Evolutionary conservation across 1,140 invertebrate genomes (phyloP).

Genomic region (Heliconius hewitsoni): DNA sequence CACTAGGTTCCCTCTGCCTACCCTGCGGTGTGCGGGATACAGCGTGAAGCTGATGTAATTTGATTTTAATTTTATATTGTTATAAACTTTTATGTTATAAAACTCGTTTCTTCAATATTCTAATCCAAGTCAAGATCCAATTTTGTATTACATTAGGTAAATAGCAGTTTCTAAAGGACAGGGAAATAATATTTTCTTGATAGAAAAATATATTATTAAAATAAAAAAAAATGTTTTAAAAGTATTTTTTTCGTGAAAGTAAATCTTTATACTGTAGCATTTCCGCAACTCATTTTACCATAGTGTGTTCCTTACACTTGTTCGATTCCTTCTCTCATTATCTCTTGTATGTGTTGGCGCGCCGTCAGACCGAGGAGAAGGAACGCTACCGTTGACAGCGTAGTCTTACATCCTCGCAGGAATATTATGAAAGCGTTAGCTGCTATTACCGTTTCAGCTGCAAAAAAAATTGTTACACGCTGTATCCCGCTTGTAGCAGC

Average conservation of each 20-base stretch:
- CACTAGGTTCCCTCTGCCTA: too few relatives aligned
- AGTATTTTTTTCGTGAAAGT: background rate
- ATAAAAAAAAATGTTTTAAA: background rate
- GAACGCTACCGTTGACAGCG: conserved; percentile 51
- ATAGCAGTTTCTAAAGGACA: too few relatives aligned
- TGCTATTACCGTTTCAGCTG: conserved; percentile 74
- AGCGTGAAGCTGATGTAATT: too few relatives aligned
- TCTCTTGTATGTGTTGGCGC: conserved; percentile 83
- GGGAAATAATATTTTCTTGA: too few relatives aligned
- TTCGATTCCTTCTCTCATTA: conserved; percentile 82
- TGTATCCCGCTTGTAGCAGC: too few relatives aligned
- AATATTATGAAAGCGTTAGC: conserved; percentile 77
- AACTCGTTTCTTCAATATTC: too few relatives aligned
- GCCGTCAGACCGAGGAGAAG: conserved; percentile 82
- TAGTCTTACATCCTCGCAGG: conserved; percentile 71
- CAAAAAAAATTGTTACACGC: background rate
- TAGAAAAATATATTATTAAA: too few relatives aligned
- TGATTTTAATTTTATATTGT: too few relatives aligned
- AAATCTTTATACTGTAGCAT: conserved; percentile 51
- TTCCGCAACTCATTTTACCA: conserved; percentile 65
- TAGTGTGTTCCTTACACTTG: conserved; percentile 58
- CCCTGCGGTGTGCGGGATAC: too few relatives aligned
- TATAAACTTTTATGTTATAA: too few relatives aligned
- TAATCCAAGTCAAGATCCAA: too few relatives aligned
- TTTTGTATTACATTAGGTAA: too few relatives aligned